Percentiles rank a stretch among this genome's conserved stretches.
These are phyloP conservation scores for Dicranocentrus wangi DNA, from an alignment of 2,888 invertebrate genomes.

Conservation along the genomic window DNA sequence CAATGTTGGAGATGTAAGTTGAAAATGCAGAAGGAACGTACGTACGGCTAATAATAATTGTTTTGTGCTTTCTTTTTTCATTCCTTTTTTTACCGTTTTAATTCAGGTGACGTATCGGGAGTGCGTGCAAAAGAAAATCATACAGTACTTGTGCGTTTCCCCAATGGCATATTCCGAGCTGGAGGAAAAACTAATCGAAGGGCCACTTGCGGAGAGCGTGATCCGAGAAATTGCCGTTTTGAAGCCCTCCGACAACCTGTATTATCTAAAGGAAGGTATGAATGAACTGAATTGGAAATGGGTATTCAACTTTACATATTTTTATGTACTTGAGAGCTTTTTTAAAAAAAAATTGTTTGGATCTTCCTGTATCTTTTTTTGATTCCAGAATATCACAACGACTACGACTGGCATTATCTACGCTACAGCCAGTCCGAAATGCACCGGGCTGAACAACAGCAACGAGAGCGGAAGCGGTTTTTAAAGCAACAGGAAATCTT, in stretches of 20 bases:
- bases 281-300: no score
- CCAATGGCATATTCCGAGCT: constrained; percentile 96
- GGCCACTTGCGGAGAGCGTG: constrained; percentile 73
- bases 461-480: constrained; percentile 85
- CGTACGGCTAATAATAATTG: no score
- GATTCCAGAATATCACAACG: constrained; percentile 81
- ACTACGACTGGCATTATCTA: constrained; percentile 97
- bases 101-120: constrained; percentile 87
- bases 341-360: no score
- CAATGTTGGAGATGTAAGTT: no score
- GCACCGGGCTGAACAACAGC: constrained; percentile 92
- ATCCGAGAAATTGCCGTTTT: background rate
- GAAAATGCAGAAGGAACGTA: no score
- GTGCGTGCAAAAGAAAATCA: constrained; percentile 92
- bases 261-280: no score
- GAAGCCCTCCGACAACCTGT: no score
- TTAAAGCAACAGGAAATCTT: constrained; percentile 87
- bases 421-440: constrained; percentile 96
- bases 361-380: no score
- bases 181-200: constrained; percentile 90
- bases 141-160: constrained; percentile 95
- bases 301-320: background rate
- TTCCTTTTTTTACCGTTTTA: constrained; percentile 78
- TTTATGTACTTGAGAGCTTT: no score
- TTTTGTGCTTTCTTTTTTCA: constrained; percentile 80